Conservation (phyloP, 2,113 vertebrate genomes). For the Stercorarius parasiticus region DNA sequence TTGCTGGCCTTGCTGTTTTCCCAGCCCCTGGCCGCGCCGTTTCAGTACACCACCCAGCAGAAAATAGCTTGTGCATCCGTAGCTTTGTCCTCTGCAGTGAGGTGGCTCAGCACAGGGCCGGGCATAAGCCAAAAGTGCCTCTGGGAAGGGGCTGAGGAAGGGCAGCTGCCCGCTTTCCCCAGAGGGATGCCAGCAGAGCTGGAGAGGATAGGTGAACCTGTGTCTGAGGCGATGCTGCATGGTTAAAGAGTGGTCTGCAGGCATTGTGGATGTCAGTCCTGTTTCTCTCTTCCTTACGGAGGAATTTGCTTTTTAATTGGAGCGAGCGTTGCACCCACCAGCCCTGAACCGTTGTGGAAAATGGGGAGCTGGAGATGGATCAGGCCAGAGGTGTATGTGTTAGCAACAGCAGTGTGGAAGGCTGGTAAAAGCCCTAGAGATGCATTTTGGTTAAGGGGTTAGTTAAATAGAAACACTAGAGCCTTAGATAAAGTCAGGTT, state of each 20-base stretch:
- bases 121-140: fast-evolving
- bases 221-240: fast-evolving
- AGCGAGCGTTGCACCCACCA: fast-evolving
- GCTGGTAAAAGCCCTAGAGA: background rate
- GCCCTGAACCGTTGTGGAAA: background rate
- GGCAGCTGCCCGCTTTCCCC: background rate
- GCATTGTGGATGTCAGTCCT: fast-evolving
- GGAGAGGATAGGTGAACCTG: background rate
- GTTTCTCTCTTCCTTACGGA: fast-evolving
- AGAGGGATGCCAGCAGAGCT: fast-evolving
- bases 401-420: background rate
- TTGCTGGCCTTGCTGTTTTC: conserved; percentile 34
- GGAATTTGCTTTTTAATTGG: background rate
- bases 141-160: background rate
- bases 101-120: background rate
- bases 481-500: background rate
- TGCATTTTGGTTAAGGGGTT: background rate
- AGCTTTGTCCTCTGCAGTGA: background rate
- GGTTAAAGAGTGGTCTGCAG: background rate
- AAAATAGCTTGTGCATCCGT: fast-evolving
- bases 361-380: background rate
- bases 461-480: background rate
- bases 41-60: background rate
- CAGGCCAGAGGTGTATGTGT: background rate
- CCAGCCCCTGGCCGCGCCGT: fast-evolving